Percentiles rank a stretch among this genome's conserved stretches.
These are phyloP conservation scores for Paedocypris sp. DNA, from an alignment of 2,113 vertebrate genomes.

Conservation along the genomic window DNA sequence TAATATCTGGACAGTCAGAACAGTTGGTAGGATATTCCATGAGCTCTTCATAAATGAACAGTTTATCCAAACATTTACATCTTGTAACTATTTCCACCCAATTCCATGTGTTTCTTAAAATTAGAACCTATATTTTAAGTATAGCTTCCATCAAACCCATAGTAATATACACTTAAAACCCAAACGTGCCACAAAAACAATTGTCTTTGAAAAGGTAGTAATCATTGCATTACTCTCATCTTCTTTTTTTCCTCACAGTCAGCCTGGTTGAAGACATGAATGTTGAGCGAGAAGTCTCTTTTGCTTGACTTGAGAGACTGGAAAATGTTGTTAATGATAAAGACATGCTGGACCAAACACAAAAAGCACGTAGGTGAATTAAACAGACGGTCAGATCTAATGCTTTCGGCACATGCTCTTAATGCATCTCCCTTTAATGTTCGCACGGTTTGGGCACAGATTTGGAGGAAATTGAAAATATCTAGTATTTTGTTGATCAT, in stretches of 20 bases:
- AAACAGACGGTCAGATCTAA: not conserved
- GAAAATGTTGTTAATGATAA: conserved; percentile 80
- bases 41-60: not conserved
- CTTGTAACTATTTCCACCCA: too few species aligned
- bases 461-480: conserved; percentile 71
- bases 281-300: conserved; percentile 78
- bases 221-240: not conserved
- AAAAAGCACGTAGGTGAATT: conserved; percentile 62
- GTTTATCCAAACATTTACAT: not conserved
- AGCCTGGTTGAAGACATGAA: conserved; percentile 79
- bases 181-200: too few species aligned
- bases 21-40: conserved; percentile 66
- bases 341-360: conserved; percentile 79
- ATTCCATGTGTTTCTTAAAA: too few species aligned
- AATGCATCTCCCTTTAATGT: not conserved
- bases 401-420: not conserved
- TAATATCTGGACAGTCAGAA: conserved; percentile 81
- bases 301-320: conserved; percentile 82
- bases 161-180: too few species aligned
- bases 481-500: conserved; percentile 79
- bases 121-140: too few species aligned
- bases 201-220: not conserved
- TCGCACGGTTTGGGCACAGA: conserved; percentile 64
- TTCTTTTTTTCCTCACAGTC: conserved; percentile 47
- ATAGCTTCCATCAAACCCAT: too few species aligned